A percentile compares a stretch with the other conserved stretches of the same genome.
Conservation (phyloP, 2,797 vertebrate genomes). For the Gobio occitaniae region DNA sequence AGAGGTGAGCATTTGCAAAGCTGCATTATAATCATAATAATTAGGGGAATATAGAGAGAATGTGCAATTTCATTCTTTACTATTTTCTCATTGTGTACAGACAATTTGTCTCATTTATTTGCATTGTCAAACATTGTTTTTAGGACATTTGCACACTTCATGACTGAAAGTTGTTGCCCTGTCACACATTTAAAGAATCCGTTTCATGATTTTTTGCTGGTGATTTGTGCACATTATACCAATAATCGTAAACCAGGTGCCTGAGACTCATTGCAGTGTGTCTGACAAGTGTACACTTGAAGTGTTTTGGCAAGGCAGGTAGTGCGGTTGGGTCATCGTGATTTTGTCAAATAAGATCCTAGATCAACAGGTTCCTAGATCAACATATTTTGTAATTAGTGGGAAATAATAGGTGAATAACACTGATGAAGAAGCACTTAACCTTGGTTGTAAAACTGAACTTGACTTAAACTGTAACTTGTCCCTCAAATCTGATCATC, state of each 20-base stretch:
- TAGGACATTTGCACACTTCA: background rate
- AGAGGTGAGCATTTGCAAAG: constrained; percentile 79
- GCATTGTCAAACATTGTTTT: background rate
- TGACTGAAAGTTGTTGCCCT: background rate
- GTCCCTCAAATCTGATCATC: no score
- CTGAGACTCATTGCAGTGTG: no score
- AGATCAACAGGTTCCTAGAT: no score
- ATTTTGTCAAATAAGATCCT: no score
- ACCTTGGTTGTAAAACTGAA: no score
- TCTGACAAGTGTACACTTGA: no score
- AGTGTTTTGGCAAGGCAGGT: no score
- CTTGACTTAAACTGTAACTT: no score
- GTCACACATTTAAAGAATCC: background rate
- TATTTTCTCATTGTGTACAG: background rate
- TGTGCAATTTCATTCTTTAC: background rate
- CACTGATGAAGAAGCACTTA: no score
- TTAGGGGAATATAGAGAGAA: background rate
- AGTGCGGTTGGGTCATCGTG: no score
- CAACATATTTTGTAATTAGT: no score
- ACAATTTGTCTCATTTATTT: background rate
- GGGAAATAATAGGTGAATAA: no score
- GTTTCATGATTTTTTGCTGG: background rate
- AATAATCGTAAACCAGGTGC: background rate
- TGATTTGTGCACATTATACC: background rate
- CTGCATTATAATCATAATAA: background rate